Base-by-base conservation (phyloP, 2,113 vertebrate species). In the Gopherus evgoodei region DNA sequence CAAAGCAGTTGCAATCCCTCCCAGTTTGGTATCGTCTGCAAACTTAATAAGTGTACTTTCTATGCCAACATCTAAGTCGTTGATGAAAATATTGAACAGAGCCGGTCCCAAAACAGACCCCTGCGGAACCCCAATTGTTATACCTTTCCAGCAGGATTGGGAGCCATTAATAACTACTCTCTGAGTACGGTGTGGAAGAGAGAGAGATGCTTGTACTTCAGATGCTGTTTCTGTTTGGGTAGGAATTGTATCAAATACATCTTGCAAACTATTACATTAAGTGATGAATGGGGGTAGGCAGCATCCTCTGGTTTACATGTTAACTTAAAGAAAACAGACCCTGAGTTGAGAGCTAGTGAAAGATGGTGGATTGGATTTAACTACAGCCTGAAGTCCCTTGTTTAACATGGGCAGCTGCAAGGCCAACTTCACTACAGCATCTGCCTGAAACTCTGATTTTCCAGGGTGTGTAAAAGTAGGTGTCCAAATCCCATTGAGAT, bases 241-340 rank as follows among this genome's bases (percentile, higher is more conserved):
- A 80, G 53, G n/a, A 85, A 59, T 3, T 12, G 5, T 54, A n/a
- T 22, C 59, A 89, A 93, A 47, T 24, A 49, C 1, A 5, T 6
- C 62, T 52, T 12, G n/a, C 0, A 3, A 56, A 84, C 27, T 3
- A 62, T 78, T 27, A 89, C 0, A 16, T 83, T 35, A 25, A 9
- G 50, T 1, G 31, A 79, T 5, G 72, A 86, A 76, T 31, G 2
- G 0, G 0, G 84, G 88, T 80, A 87, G 2, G 8, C 6, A 92
- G 17, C 10, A 0, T 4, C 62, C 27, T 5, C 5, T 65, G 5
- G 22, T 83, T 85, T 11, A 79, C 90, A 85, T 2, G 50, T 1
- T 8, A 91, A 44, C 81, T 93, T 95, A 90, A 5, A 42, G 6
- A 50, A 79, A 79, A 65, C 8, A 95, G 80, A 72, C 62, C 2